Evolutionary conservation across 2,113 vertebrate species (phyloP).

Genomic region (Capreolus pygargus): DNA sequence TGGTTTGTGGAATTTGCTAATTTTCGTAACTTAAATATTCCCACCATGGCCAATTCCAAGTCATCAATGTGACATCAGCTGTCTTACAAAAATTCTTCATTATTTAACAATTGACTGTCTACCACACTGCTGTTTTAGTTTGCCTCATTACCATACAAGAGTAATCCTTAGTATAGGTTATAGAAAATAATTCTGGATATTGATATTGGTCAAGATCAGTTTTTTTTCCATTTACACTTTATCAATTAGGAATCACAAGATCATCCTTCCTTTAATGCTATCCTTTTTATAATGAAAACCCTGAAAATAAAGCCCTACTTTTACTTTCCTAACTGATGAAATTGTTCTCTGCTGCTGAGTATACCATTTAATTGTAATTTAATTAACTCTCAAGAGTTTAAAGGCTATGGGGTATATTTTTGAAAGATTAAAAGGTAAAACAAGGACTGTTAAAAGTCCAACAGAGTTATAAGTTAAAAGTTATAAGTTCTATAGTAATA

Average conservation of each 20-base stretch:
- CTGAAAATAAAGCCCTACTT: not conserved
- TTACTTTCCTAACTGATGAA: slow-evolving; percentile 15
- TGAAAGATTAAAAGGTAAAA: not conserved
- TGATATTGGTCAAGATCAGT: not conserved
- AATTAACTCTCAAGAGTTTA: slow-evolving; percentile 34
- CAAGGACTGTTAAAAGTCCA: not conserved
- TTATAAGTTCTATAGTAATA: not conserved
- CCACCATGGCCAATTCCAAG: not conserved
- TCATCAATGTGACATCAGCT: not conserved
- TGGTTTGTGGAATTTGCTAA: not conserved
- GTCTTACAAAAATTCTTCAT: not conserved
- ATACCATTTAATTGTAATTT: slow-evolving; percentile 35
- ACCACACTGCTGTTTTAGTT: not conserved
- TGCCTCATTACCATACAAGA: not conserved
- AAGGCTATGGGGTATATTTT: not conserved
- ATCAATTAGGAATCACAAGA: not conserved
- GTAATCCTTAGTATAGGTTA: not conserved
- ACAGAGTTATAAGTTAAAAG: not conserved
- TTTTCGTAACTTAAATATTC: not conserved
- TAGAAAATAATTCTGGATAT: not conserved
- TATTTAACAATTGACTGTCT: not conserved
- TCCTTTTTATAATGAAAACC: not conserved
- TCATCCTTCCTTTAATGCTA: not conserved
- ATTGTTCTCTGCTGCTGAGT: not conserved
- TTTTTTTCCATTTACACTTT: not conserved